Percentiles rank a stretch among this genome's conserved stretches.
Evolutionary conservation across 2,113 vertebrate species (phyloP).

Genomic region (Dasypus novemcinctus): DNA sequence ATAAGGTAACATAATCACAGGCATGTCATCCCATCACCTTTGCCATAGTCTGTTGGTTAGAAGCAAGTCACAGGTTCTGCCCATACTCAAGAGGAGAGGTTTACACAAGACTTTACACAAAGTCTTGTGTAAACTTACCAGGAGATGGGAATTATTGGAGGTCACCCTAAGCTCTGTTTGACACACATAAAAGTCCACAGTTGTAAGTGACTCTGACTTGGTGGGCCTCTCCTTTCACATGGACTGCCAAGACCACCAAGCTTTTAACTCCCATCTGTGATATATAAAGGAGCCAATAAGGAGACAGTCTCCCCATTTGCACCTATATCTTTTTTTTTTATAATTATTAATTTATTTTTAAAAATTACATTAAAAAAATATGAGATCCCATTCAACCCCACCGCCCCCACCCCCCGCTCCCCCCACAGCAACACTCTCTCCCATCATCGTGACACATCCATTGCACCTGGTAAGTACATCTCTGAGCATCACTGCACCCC

Average conservation of each 20-base stretch:
- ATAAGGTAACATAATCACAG: neutral
- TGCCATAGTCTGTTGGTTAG: neutral
- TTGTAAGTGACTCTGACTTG: neutral
- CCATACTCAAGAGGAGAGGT: neutral
- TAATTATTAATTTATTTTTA: too few relatives aligned
- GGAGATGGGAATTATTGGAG: neutral
- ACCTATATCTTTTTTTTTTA: too few relatives aligned
- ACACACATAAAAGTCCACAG: neutral
- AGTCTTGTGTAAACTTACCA: too few relatives aligned
- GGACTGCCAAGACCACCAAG: neutral
- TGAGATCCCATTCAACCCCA: too few relatives aligned
- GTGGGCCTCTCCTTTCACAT: neutral
- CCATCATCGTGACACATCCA: too few relatives aligned
- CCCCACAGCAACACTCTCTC: too few relatives aligned
- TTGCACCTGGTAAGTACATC: too few relatives aligned
- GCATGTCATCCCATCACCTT: neutral
- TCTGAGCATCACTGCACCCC: too few relatives aligned
- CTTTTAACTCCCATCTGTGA: accelerated
- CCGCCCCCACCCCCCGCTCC: too few relatives aligned
- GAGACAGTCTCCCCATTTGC: neutral
- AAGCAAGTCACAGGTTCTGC: neutral
- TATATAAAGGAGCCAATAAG: neutral
- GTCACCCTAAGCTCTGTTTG: neutral
- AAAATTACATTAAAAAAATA: too few relatives aligned
- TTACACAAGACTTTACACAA: neutral